These are phyloP conservation scores for Lasioglossum lativentre DNA, from an alignment of 2,888 invertebrate species.

Conservation along the genomic window DNA sequence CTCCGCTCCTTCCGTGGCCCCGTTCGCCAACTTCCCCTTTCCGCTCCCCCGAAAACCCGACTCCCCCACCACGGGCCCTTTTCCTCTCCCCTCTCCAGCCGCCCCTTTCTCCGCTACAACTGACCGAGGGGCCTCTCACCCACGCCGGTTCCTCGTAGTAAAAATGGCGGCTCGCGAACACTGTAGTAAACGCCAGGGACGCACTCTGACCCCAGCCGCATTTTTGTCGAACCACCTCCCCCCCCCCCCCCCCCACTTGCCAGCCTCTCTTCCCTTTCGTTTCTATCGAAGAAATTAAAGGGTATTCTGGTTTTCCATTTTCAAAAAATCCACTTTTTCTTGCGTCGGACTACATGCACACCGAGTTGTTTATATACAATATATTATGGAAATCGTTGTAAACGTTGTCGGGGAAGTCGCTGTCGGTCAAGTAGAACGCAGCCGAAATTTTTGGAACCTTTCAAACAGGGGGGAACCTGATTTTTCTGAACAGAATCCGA, in stretches of 20 bases:
- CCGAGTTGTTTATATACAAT: too few species aligned
- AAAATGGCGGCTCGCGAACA: conserved; percentile 78
- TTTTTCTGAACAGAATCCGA: too few species aligned
- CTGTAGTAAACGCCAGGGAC: conserved; percentile 70
- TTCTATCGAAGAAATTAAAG: neutral
- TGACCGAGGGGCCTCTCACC: conserved; percentile 80
- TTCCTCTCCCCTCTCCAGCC: neutral
- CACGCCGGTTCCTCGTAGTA: conserved; percentile 80
- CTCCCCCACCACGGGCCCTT: neutral
- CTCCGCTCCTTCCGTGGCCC: conserved; percentile 57
- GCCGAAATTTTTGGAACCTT: too few species aligned
- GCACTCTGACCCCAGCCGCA: conserved; percentile 11
- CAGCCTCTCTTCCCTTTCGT: neutral
- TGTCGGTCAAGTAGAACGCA: too few species aligned
- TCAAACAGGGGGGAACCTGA: too few species aligned
- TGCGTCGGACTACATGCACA: too few species aligned
- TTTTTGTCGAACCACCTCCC: neutral
- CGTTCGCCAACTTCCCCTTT: conserved; percentile 64
- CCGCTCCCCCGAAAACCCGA: conserved; percentile 62
- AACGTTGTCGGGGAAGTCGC: too few species aligned
- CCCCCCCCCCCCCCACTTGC: too few species aligned
- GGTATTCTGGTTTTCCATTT: neutral
- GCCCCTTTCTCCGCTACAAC: conserved; percentile 56
- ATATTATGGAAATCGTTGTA: too few species aligned
- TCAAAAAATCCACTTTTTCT: neutral